Evolutionary conservation across 2,888 invertebrate species (phyloP).

Genomic region (Aporophyla nigra): DNA sequence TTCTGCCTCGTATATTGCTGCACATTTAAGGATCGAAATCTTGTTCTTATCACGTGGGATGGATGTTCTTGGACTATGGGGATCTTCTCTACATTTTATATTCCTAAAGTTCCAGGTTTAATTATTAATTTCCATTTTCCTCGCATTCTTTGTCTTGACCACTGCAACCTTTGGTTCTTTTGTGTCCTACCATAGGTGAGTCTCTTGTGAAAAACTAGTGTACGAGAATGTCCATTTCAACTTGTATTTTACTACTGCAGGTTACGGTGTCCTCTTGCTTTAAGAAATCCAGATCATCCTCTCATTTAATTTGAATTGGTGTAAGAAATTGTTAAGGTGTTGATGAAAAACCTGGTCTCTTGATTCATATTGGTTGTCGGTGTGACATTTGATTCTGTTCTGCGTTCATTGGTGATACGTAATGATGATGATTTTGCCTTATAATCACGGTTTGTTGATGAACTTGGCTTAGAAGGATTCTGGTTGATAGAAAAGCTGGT

Average conservation of each 20-base stretch:
- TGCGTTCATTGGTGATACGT: slow-evolving; percentile 1
- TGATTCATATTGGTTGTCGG: not conserved
- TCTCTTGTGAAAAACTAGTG: slow-evolving; percentile 1
- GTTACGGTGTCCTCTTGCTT: not conserved
- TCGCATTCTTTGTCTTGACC: not conserved
- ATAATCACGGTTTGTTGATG: not conserved
- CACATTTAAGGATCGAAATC: not conserved
- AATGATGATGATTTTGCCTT: not conserved
- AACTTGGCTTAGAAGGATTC: not conserved
- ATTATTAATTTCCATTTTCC: not conserved
- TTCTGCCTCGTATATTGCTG: not conserved
- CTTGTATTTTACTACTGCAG: not conserved
- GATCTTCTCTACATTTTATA: not conserved
- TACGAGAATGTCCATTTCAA: not conserved
- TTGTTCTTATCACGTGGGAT: not conserved
- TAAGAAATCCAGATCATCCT: not conserved
- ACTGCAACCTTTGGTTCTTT: not conserved
- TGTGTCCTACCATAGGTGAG: not conserved
- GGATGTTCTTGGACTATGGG: not conserved
- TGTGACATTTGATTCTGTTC: not conserved
- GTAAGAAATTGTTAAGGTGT: not conserved
- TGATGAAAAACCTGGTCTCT: not conserved
- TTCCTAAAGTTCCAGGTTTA: not conserved
- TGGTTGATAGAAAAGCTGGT: not conserved
- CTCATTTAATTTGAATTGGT: not conserved